A percentile compares a stretch with the other conserved stretches of the same genome.
Conservation (phyloP, 2,797 vertebrate species). For the Pseudocheirus occidentalis region DNA sequence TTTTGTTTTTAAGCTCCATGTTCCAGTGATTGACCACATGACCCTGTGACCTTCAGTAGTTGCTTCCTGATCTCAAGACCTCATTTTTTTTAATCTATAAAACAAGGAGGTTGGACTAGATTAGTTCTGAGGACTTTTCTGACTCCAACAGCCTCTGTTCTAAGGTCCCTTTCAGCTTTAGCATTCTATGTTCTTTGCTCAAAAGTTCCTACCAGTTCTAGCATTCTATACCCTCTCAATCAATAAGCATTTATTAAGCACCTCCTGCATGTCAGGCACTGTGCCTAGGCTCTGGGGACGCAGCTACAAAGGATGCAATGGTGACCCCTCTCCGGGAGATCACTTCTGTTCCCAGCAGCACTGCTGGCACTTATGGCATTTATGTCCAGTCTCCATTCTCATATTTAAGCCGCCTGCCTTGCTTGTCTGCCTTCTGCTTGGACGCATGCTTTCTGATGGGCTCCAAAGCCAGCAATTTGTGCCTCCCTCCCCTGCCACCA, state of each 20-base stretch:
- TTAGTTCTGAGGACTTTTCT: background rate
- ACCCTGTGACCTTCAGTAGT: background rate
- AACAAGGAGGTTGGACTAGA: background rate
- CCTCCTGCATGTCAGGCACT: background rate
- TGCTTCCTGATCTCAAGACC: background rate
- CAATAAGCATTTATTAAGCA: background rate
- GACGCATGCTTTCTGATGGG: background rate
- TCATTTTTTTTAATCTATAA: background rate
- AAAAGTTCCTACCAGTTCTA: background rate
- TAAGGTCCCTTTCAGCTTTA: background rate
- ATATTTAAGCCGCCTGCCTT: background rate
- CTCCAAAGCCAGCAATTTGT: background rate
- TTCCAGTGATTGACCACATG: background rate
- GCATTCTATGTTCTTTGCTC: background rate
- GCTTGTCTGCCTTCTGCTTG: background rate
- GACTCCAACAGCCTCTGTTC: background rate
- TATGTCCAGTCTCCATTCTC: background rate
- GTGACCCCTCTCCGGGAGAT: background rate
- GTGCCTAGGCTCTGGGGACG: background rate
- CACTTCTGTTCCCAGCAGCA: background rate
- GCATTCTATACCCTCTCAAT: background rate
- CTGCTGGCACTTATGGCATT: background rate
- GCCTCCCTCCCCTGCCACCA: background rate
- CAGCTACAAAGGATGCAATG: background rate
- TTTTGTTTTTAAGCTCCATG: background rate